Percentiles rank a stretch among this genome's conserved stretches.
phyloP scores from a whole-genome alignment of 2,797 vertebrate species.

The Aselliscus stoliczkanus region DNA sequence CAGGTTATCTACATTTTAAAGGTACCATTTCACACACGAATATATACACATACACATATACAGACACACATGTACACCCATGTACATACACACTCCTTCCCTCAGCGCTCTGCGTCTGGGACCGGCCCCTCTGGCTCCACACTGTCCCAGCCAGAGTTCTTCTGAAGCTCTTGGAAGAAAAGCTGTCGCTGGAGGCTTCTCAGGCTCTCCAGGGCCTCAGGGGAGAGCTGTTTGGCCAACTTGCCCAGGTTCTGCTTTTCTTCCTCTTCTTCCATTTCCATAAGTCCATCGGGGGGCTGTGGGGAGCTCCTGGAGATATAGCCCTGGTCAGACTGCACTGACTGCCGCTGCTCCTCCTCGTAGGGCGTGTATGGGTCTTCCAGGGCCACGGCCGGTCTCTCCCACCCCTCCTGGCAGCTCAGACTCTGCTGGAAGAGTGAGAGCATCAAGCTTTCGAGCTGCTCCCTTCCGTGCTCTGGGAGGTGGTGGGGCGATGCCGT shows the following conservation, averaged over 20 bases:
- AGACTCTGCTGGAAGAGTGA: slow-evolving; percentile 76
- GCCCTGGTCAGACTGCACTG: slow-evolving; percentile 91
- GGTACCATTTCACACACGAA: no score
- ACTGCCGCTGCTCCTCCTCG: slow-evolving; percentile 82
- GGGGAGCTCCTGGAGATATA: slow-evolving; percentile 90
- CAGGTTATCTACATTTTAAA: background rate
- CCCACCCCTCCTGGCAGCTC: slow-evolving; percentile 46
- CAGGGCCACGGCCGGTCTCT: background rate
- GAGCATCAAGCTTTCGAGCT: slow-evolving; percentile 68
- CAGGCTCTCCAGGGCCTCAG: slow-evolving; percentile 81
- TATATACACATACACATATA: background rate
- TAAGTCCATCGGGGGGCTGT: slow-evolving; percentile 73
- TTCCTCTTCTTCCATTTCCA: slow-evolving; percentile 59
- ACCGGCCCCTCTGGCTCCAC: background rate
- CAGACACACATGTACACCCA: rapidly evolving
- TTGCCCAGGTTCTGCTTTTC: slow-evolving; percentile 37
- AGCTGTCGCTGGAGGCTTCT: slow-evolving; percentile 84
- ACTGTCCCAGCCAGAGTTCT: slow-evolving; percentile 63
- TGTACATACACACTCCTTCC: background rate
- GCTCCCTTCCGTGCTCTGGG: slow-evolving; percentile 46
- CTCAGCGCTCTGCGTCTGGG: rapidly evolving
- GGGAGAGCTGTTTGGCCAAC: slow-evolving; percentile 52
- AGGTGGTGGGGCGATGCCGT: background rate
- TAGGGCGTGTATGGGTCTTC: background rate
- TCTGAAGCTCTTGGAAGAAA: slow-evolving; percentile 77